A percentile compares a stretch with the other conserved stretches of the same genome.
These are phyloP conservation scores for Discoglossus pictus DNA, from an alignment of 2,797 vertebrate genomes.

Conservation along the genomic window DNA sequence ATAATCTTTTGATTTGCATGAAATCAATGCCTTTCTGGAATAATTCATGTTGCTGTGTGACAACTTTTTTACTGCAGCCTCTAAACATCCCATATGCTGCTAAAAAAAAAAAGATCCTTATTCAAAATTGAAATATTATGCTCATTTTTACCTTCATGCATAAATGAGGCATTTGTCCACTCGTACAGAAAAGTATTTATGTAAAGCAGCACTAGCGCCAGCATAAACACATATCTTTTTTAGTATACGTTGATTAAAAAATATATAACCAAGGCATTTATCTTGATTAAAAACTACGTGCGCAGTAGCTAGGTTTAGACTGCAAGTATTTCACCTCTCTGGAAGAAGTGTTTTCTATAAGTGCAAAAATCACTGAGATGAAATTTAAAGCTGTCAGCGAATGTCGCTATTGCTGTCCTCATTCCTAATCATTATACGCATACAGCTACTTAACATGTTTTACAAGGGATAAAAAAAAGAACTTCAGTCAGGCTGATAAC, in stretches of 20 bases:
- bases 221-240: conserved; percentile 52
- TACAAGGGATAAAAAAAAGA: neutral
- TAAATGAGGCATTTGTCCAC: conserved; percentile 57
- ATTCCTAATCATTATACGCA: conserved; percentile 18
- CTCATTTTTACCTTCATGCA: conserved; percentile 53
- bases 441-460: neutral
- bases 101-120: conserved; percentile 50
- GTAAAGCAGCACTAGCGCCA: conserved; percentile 58
- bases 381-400: conserved; percentile 1
- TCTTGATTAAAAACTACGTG: conserved; percentile 61
- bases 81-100: conserved; percentile 52
- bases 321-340: conserved; percentile 53
- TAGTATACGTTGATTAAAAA: conserved; percentile 53
- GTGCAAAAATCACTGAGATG: conserved; percentile 12
- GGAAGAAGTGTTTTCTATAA: conserved; percentile 36
- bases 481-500: neutral
- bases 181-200: conserved; percentile 60
- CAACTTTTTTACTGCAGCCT: conserved; percentile 51
- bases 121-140: conserved; percentile 55
- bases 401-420: neutral
- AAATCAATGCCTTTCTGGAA: conserved; percentile 57
- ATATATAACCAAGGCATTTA: conserved; percentile 56
- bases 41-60: conserved; percentile 49
- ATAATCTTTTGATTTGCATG: conserved; percentile 57
- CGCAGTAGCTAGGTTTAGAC: conserved; percentile 48